A percentile compares a stretch with the other conserved stretches of the same genome.
phyloP scores from a whole-genome alignment of 1,140 invertebrate species.

The Drosophila nannoptera region DNA sequence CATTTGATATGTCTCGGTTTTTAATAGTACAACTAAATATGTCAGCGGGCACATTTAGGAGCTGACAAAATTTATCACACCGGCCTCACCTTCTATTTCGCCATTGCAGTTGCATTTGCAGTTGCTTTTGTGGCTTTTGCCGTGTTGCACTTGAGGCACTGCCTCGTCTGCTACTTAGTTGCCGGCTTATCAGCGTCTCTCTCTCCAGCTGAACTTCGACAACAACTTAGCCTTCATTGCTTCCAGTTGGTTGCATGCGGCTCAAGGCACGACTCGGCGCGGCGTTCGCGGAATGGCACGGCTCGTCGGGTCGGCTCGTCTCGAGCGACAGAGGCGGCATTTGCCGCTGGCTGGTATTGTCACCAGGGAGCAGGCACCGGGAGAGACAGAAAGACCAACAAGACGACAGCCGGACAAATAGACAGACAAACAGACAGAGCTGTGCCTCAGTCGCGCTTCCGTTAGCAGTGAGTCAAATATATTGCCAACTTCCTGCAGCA shows the following conservation, averaged over 20 bases:
- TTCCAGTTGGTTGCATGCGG: conserved; percentile 66
- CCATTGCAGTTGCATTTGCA: conserved; percentile 8
- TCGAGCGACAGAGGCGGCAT: conserved; percentile 13
- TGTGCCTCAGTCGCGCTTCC: conserved; percentile 66
- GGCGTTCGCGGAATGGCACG: neutral
- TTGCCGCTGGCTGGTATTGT: conserved; percentile 28
- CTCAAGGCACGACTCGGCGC: neutral
- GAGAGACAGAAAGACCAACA: conserved; percentile 2
- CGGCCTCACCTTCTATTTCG: conserved; percentile 7
- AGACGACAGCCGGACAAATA: neutral
- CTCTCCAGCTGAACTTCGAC: conserved; percentile 52
- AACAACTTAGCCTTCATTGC: conserved; percentile 75
- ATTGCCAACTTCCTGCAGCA: conserved; percentile 72
- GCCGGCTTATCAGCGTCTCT: conserved; percentile 40
- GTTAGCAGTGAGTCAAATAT: conserved; percentile 75
- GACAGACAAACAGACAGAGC: conserved; percentile 15
- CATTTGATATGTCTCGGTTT: conserved; percentile 6
- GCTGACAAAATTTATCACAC: conserved; percentile 36
- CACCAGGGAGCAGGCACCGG: conserved; percentile 27
- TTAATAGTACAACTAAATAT: conserved; percentile 33
- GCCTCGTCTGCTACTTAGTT: conserved; percentile 28
- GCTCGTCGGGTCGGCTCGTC: neutral
- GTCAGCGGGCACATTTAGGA: conserved; percentile 25
- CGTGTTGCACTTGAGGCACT: conserved; percentile 27
- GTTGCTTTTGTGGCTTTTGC: conserved; percentile 35